Evolutionary conservation across 2,797 vertebrate genomes (phyloP).

Genomic region (Sebastes itinus): DNA sequence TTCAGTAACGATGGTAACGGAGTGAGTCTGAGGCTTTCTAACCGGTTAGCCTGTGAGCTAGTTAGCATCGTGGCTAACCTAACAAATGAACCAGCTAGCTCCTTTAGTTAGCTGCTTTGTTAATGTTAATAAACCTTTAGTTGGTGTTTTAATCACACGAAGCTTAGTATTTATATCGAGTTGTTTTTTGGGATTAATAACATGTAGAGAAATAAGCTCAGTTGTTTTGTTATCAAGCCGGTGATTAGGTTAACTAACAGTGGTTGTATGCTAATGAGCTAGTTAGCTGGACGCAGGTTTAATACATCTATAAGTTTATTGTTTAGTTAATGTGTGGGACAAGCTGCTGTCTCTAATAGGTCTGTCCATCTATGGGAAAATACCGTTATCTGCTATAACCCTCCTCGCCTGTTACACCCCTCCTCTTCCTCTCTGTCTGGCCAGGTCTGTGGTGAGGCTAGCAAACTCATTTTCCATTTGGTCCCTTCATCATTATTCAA

Average conservation of each 20-base stretch:
- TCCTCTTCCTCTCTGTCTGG: constrained; percentile 6
- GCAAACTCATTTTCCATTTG: neutral
- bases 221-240: constrained; percentile 24
- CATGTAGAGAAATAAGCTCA: neutral
- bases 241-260: neutral
- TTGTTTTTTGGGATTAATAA: neutral
- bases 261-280: neutral
- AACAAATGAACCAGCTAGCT: constrained; percentile 52
- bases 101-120: constrained; percentile 8
- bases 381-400: neutral
- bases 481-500: neutral
- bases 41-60: constrained; percentile 56
- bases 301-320: neutral
- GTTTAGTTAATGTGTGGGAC: neutral
- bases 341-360: neutral
- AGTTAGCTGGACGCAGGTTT: neutral
- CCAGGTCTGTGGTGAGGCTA: neutral
- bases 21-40: neutral
- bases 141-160: neutral
- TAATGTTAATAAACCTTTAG: neutral
- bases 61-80: constrained; percentile 53
- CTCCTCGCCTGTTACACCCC: constrained; percentile 11
- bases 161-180: fast-evolving
- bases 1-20: neutral
- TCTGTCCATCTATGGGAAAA: neutral